A percentile compares a stretch with the other conserved stretches of the same genome.
phyloP scores from a whole-genome alignment of 2,888 invertebrate species.

The Ormyrus rosae region DNA sequence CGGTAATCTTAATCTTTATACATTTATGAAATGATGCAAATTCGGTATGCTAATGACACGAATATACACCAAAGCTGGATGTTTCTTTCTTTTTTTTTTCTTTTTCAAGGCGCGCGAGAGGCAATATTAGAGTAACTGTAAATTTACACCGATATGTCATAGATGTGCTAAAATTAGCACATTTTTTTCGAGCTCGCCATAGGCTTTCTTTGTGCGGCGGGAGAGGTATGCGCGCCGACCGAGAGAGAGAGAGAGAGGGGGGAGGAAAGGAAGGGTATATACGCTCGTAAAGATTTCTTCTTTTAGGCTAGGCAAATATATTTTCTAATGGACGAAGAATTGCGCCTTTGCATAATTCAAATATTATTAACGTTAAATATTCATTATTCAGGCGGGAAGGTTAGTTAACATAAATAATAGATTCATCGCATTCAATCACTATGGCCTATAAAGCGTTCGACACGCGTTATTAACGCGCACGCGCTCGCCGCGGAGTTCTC shows the following conservation, averaged over 20 bases:
- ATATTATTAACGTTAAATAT: conserved; percentile 48
- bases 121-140: conserved; percentile 37
- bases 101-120: too few species aligned
- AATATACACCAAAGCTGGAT: too few species aligned
- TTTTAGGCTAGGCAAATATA: conserved; percentile 45
- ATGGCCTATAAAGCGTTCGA: conserved; percentile 48
- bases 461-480: conserved; percentile 40
- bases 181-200: background rate
- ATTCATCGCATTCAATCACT: conserved; percentile 42
- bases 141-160: conserved; percentile 28
- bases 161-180: conserved; percentile 53
- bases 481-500: too few species aligned
- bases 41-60: too few species aligned
- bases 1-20: background rate
- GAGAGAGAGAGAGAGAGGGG: background rate
- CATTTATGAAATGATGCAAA: too few species aligned
- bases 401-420: conserved; percentile 53
- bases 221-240: background rate
- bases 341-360: conserved; percentile 52
- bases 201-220: conserved; percentile 8
- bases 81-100: too few species aligned
- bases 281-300: conserved; percentile 38
- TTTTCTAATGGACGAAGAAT: conserved; percentile 49
- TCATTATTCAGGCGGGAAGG: conserved; percentile 44
- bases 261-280: background rate